Percentiles rank a stretch among this genome's conserved stretches.
Conservation (phyloP, 2,888 invertebrate species). For the Ormyrus nitidulus region DNA sequence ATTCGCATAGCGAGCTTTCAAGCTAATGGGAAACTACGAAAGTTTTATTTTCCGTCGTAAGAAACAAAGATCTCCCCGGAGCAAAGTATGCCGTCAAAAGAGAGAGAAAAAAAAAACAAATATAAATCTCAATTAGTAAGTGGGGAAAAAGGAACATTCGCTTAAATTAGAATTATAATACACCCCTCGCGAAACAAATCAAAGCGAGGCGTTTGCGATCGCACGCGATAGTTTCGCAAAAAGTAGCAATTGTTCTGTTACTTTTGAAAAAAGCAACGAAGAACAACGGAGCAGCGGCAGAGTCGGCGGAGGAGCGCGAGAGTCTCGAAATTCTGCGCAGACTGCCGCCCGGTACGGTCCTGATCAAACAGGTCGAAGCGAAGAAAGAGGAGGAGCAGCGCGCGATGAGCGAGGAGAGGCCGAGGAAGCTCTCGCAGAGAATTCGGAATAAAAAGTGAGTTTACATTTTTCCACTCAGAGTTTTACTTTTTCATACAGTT, state of each 20-base stretch:
- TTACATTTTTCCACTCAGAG: neutral
- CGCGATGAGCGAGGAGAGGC: slow-evolving; percentile 57
- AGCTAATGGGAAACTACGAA: too few relatives aligned
- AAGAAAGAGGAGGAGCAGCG: slow-evolving; percentile 57
- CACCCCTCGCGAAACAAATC: too few relatives aligned
- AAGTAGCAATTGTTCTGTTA: neutral
- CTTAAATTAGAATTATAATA: too few relatives aligned
- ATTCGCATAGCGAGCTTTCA: too few relatives aligned
- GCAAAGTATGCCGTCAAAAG: too few relatives aligned
- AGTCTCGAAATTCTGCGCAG: slow-evolving; percentile 61
- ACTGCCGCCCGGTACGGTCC: slow-evolving; percentile 63
- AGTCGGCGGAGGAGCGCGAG: slow-evolving; percentile 45
- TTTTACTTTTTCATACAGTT: neutral
- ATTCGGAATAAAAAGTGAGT: slow-evolving; percentile 63
- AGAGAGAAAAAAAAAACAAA: too few relatives aligned
- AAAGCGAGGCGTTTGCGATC: too few relatives aligned
- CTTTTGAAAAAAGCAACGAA: slow-evolving; percentile 16
- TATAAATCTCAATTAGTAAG: too few relatives aligned
- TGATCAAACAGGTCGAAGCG: slow-evolving; percentile 60
- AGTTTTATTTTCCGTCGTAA: too few relatives aligned
- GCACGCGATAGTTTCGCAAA: too few relatives aligned
- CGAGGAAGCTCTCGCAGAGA: slow-evolving; percentile 60
- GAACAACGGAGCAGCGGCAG: slow-evolving; percentile 4
- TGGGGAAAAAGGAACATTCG: too few relatives aligned
- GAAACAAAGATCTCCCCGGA: too few relatives aligned